Percentiles rank a stretch among this genome's conserved stretches.
phyloP scores from a whole-genome alignment of 2,888 invertebrate species.

The Latrodectus elegans region DNA sequence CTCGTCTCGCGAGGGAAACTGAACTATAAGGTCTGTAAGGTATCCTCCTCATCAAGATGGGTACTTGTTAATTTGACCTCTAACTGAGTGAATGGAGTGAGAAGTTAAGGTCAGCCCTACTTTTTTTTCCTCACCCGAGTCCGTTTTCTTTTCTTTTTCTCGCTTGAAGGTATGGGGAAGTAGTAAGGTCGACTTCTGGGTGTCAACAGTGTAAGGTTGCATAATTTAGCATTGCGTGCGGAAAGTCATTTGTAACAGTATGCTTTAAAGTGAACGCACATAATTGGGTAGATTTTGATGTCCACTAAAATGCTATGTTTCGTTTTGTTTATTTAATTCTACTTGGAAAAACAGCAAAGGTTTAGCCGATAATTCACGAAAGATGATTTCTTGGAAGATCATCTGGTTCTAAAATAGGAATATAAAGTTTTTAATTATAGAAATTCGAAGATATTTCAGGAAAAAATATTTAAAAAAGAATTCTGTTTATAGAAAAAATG shows the following conservation, averaged over 20 bases:
- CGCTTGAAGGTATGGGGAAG: slow-evolving; percentile 56
- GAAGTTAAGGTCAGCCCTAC: slow-evolving; percentile 40
- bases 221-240: background rate
- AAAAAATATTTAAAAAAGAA: too few species aligned
- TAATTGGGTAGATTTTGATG: too few species aligned
- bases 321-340: too few species aligned
- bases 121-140: background rate
- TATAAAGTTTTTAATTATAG: too few species aligned
- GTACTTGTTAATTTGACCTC: slow-evolving; percentile 50
- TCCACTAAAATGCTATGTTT: too few species aligned
- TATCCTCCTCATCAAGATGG: slow-evolving; percentile 25
- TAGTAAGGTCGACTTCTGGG: background rate
- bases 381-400: too few species aligned
- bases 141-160: slow-evolving; percentile 3
- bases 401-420: too few species aligned
- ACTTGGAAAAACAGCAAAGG: too few species aligned
- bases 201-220: background rate
- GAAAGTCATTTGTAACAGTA: background rate
- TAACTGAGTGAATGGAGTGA: slow-evolving; percentile 6
- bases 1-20: background rate
- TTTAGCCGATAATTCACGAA: too few species aligned
- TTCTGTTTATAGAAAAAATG: too few species aligned
- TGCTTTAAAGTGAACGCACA: too few species aligned
- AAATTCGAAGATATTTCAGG: too few species aligned
- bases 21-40: slow-evolving; percentile 4